A percentile compares a stretch with the other conserved stretches of the same genome.
Conservation (phyloP, 2,797 vertebrate genomes). For the Anabacerthia variegaticeps region DNA sequence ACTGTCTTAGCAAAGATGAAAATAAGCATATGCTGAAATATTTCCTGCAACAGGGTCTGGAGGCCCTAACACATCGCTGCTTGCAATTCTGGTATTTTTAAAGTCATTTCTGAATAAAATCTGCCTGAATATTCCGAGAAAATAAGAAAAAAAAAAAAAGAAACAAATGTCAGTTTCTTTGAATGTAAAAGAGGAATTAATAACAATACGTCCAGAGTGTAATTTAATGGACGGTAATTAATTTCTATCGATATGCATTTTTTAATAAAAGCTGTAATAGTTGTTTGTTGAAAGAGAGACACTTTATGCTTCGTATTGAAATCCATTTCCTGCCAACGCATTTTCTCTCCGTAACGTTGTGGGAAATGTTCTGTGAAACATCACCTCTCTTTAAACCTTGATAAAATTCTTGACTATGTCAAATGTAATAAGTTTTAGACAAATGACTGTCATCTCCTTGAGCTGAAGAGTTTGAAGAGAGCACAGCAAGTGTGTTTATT, state of each 20-base stretch:
- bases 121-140: neutral
- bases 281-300: constrained; percentile 38
- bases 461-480: constrained; percentile 29
- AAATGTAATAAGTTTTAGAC: constrained; percentile 48
- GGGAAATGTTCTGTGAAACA: constrained; percentile 41
- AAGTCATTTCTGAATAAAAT: constrained; percentile 19
- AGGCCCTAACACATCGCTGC: neutral
- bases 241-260: constrained; percentile 17
- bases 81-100: constrained; percentile 23
- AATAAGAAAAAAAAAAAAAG: neutral
- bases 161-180: neutral
- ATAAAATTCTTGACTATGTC: constrained; percentile 44
- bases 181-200: constrained; percentile 20
- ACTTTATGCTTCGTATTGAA: constrained; percentile 14
- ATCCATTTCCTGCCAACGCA: constrained; percentile 41
- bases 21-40: constrained; percentile 45
- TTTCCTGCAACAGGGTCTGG: constrained; percentile 25
- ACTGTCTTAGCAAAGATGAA: constrained; percentile 33
- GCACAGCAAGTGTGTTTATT: constrained; percentile 49
- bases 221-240: constrained; percentile 51
- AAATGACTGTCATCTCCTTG: constrained; percentile 49
- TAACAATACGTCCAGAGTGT: neutral
- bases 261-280: constrained; percentile 22
- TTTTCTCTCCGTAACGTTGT: neutral
- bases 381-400: constrained; percentile 44